Evolutionary conservation across 1,140 invertebrate genomes (phyloP).

Genomic region (Temnothorax curvispinosus): DNA sequence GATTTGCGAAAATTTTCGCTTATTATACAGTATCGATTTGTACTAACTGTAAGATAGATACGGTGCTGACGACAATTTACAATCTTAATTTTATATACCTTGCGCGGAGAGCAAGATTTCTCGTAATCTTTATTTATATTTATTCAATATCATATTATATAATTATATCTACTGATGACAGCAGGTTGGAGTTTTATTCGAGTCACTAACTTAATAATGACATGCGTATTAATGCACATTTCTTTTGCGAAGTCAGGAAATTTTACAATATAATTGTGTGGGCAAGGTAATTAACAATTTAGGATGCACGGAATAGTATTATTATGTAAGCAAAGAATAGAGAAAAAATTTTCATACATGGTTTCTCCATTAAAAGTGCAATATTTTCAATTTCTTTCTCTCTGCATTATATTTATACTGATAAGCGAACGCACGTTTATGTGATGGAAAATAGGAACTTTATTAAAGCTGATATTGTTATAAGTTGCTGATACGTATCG

Average conservation of each 20-base stretch:
- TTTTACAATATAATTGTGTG: not conserved
- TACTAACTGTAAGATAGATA: not conserved
- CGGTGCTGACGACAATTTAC: not conserved
- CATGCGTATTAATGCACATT: not conserved
- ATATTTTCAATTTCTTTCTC: slow-evolving; percentile 8
- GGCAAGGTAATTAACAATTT: not conserved
- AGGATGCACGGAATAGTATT: not conserved
- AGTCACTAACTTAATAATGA: not conserved
- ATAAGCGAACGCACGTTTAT: not conserved
- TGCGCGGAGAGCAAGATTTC: not conserved
- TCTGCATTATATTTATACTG: not conserved
- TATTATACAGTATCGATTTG: not conserved
- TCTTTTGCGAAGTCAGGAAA: not conserved
- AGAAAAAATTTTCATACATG: not conserved
- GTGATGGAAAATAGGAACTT: slow-evolving; percentile 19
- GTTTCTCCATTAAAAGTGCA: not conserved
- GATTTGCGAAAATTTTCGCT: slow-evolving; percentile 15
- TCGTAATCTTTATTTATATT: not conserved
- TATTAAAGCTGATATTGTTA: slow-evolving; percentile 1
- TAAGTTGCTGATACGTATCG: not conserved
- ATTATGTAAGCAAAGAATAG: not conserved
- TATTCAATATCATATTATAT: not conserved
- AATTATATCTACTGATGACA: not conserved
- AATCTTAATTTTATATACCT: not conserved
- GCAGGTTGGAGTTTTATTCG: slow-evolving; percentile 1